phyloP scores from a whole-genome alignment of 2,888 invertebrate genomes.

The Eremobia ochroleuca region DNA sequence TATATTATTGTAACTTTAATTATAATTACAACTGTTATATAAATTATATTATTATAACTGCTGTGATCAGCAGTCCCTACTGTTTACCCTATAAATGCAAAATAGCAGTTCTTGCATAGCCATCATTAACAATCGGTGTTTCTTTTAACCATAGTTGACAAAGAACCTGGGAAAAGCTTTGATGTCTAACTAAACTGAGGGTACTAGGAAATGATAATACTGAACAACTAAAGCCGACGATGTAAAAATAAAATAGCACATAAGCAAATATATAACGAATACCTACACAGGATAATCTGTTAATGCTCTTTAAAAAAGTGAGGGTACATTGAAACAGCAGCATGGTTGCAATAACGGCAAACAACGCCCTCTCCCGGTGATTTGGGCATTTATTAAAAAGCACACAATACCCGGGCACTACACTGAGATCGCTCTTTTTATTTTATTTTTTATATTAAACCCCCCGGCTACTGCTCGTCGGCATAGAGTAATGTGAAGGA shows the following conservation, averaged over 20 bases:
- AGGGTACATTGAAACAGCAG: slow-evolving; percentile 54
- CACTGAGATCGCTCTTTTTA: slow-evolving; percentile 84
- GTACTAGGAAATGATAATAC: not conserved
- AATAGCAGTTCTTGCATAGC: not conserved
- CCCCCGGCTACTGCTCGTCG: slow-evolving; percentile 79
- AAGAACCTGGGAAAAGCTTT: not conserved
- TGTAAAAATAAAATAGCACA: slow-evolving; percentile 1
- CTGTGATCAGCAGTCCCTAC: not conserved
- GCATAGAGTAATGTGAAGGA: slow-evolving; percentile 72
- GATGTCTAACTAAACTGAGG: not conserved
- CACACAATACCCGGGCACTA: slow-evolving; percentile 88
- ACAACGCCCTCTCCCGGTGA: slow-evolving; percentile 82
- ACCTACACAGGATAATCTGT: slow-evolving; percentile 56
- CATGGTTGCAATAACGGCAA: slow-evolving; percentile 75
- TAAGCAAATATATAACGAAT: slow-evolving; percentile 44
- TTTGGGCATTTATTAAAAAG: slow-evolving; percentile 89
- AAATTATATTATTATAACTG: no score
- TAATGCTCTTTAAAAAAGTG: slow-evolving; percentile 47
- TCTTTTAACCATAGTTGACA: not conserved
- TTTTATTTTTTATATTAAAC: slow-evolving; percentile 90
- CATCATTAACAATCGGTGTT: not conserved
- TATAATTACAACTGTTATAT: no score
- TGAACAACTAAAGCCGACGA: not conserved
- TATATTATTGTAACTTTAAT: no score
- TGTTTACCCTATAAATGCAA: not conserved